phyloP scores from a whole-genome alignment of 2,113 vertebrate species.

The Vombatus ursinus region DNA sequence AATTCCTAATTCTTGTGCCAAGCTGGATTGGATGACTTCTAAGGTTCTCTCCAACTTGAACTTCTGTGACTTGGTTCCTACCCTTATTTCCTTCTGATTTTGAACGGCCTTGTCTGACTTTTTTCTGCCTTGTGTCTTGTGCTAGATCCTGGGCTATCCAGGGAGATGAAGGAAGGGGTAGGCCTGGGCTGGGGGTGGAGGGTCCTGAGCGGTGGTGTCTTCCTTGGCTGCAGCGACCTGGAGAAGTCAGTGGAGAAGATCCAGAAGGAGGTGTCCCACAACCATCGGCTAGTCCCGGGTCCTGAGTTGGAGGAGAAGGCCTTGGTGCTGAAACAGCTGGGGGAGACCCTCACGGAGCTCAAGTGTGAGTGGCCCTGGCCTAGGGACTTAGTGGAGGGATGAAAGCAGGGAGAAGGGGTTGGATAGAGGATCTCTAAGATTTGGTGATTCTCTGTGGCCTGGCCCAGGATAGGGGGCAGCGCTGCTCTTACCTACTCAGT shows the following conservation, averaged over 20 bases:
- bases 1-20: not conserved
- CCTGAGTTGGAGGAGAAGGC: slow-evolving; percentile 98
- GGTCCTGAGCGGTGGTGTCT: slow-evolving; percentile 64
- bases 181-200: slow-evolving; percentile 62
- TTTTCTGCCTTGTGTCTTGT: slow-evolving; percentile 12
- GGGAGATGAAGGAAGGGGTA: not conserved
- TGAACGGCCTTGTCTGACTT: slow-evolving; percentile 50
- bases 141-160: slow-evolving; percentile 18
- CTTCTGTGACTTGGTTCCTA: slow-evolving; percentile 9
- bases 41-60: not conserved
- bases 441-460: not conserved
- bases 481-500: not conserved
- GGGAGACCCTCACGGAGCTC: slow-evolving; percentile 95
- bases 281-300: slow-evolving; percentile 91
- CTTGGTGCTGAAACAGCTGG: slow-evolving; percentile 92
- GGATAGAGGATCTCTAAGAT: not conserved
- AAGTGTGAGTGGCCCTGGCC: slow-evolving; percentile 89
- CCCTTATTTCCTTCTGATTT: slow-evolving; percentile 36
- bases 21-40: not conserved
- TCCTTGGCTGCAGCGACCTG: slow-evolving; percentile 89
- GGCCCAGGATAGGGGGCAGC: not conserved
- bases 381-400: not conserved
- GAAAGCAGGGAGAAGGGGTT: not conserved
- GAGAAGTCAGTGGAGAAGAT: slow-evolving; percentile 97
- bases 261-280: slow-evolving; percentile 93